Base-by-base conservation (phyloP, 2,113 vertebrate species). In the Balaenoptera acutorostrata region DNA sequence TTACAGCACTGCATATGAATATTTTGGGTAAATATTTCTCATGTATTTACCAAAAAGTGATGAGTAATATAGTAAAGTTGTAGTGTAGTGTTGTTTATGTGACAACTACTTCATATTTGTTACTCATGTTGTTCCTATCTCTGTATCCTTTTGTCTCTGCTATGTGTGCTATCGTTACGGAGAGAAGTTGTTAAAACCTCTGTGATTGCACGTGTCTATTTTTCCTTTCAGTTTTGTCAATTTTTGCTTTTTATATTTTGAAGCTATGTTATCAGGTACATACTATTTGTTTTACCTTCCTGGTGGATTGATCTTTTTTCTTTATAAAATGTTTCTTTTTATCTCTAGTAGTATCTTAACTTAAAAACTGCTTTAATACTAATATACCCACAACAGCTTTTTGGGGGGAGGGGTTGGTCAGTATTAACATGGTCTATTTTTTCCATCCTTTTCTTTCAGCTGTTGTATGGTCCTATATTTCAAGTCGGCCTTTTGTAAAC, bases 191-290 rank as follows among this genome's bases (percentile, higher is more conserved):
- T 85, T 66, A 27, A 75, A 41, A 75, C 64, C 44, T 66, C 59
- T 55, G 0, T 75, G 10, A 55, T 75, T 64, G n/a, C 20, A 14
- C 6, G 9, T 71, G n/a, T 66, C 20, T 41, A 41, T 44, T 57
- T 80, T 80, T 55, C 20, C 77, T 80, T 80, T 57, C 33, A 80
- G 49, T 7, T 80, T 64, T 31, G 41, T 66, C 59, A 31, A 39
- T 39, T 39, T 92, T 92, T 75, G 68, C 57, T 85, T 55, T 55
- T 20, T 21, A 33, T 55, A 82, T 33, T 66, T 64, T 85, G 29
- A 93, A 90, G 8, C 63, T 27, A 1, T 72, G 46, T 64, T 86
- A 31, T 57, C 44, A 72, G 4, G 64, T 44, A 6, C 8, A n/a
- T 36, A 3, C 13, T 2, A 7, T 25, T 52, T 36, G 25, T 59